Evolutionary conservation across 2,797 vertebrate species (phyloP).

Genomic region (Cirrhinus molitorella): DNA sequence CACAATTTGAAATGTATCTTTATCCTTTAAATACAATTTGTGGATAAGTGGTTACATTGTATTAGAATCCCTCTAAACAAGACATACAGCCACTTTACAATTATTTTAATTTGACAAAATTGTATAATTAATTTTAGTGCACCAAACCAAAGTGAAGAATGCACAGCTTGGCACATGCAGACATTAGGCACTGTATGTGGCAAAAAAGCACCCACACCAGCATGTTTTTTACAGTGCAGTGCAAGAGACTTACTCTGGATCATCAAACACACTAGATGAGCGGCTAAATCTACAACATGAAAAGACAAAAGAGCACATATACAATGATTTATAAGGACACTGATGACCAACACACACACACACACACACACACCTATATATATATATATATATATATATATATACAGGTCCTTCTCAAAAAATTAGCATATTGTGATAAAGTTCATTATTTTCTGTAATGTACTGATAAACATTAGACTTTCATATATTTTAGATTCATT

Average conservation of each 20-base stretch:
- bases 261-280: conserved; percentile 92
- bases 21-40: not conserved
- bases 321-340: conserved; percentile 56
- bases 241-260: conserved; percentile 90
- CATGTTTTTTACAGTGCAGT: conserved; percentile 10
- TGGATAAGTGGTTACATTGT: not conserved
- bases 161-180: conserved; percentile 51
- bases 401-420: no score
- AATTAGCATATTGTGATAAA: no score
- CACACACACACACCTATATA: no score
- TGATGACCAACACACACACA: conserved; percentile 52
- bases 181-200: conserved; percentile 7
- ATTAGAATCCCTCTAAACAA: not conserved
- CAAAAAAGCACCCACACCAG: conserved; percentile 8
- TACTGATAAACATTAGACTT: no score
- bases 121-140: not conserved
- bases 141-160: not conserved
- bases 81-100: not conserved
- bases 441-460: no score
- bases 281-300: conserved; percentile 88
- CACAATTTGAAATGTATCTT: not conserved
- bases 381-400: no score
- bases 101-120: no score
- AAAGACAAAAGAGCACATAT: conserved; percentile 77
- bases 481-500: no score